Evolutionary conservation across 2,113 vertebrate species (phyloP).

Genomic region (Elephas maximus): DNA sequence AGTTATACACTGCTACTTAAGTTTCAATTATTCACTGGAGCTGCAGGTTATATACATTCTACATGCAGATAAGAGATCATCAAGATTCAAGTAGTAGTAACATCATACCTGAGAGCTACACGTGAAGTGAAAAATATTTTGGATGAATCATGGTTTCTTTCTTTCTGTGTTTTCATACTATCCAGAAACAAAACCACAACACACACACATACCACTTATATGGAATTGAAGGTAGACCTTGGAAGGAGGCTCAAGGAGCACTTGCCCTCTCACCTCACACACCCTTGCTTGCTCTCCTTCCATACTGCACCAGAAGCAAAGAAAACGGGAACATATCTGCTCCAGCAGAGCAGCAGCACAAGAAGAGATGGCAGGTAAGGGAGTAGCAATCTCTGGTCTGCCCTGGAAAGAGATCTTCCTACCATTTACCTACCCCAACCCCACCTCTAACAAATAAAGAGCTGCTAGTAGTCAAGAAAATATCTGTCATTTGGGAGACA

Average conservation of each 20-base stretch:
- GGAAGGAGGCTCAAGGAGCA: neutral
- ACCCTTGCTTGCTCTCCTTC: neutral
- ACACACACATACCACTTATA: neutral
- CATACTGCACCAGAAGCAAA: neutral
- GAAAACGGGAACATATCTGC: neutral
- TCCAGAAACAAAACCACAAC: neutral
- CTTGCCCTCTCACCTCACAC: neutral
- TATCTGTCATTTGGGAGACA: neutral
- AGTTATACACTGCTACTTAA: neutral
- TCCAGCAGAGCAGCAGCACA: neutral
- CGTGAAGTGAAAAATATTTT: neutral
- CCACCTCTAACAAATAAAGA: neutral
- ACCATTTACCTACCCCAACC: fast-evolving
- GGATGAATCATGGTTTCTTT: neutral
- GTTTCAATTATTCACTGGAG: constrained; percentile 3
- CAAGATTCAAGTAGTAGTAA: neutral
- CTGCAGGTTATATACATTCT: neutral
- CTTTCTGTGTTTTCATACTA: neutral
- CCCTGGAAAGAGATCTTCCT: neutral
- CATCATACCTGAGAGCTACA: neutral
- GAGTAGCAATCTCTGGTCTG: neutral
- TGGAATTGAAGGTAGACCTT: neutral
- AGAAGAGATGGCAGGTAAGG: neutral
- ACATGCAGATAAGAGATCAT: constrained; percentile 11
- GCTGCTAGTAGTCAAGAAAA: neutral